Evolutionary conservation across 37 sponge, comb jelly and placozoan genomes (phyloP), one percentile per base, ranked within the genome.

Genomic region (Halisarca cf. caerulea): DNA sequence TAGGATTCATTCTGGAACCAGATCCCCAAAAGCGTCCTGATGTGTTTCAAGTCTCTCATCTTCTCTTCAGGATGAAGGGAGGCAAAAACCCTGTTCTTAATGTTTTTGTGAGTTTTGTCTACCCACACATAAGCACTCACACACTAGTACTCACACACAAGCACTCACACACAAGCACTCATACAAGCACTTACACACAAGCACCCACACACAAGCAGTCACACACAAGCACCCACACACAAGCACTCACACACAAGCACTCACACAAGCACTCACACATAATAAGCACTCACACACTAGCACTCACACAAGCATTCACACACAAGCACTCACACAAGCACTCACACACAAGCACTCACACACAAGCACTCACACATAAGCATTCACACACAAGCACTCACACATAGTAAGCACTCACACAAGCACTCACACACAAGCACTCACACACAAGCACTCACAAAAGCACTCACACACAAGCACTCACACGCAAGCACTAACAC

Each of bases 1-100:
- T 44, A 94, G 95, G 79, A 3, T 91, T 89, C 85, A 91, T 91
- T 86, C 41, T 94, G 57, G 81, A 89, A 45, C 33, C 82, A 34
- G 70, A 91, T 39, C 69, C 87, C 47, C 75, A 77, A 23, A 62
- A 84, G 47, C 45, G 95, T 43, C 95, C 92, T 0, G 85, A 78
- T 44, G 82, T 94, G 18, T 94, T 66, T 83, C 95, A 94, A 59
- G 92, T 94, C 45, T 57, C 83, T 62, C 62, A 88, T 24, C 81
- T 86, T 25, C 79, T 82, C 33, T 83, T 73, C 38, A 37, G 36
- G 30, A 23, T 89, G 24, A 30, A 55, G 2, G 84, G 84, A 36
- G 40, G 35, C 11, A 33, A 34, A 7, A 86, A 84, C 59, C 86
- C 86, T 1, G 82, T 94, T 0, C 72, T 60, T 0, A 94, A 94